A percentile compares a stretch with the other conserved stretches of the same genome.
These are phyloP conservation scores for Erpetoichthys calabaricus DNA, from an alignment of 2,797 vertebrate genomes.

Conservation along the genomic window DNA sequence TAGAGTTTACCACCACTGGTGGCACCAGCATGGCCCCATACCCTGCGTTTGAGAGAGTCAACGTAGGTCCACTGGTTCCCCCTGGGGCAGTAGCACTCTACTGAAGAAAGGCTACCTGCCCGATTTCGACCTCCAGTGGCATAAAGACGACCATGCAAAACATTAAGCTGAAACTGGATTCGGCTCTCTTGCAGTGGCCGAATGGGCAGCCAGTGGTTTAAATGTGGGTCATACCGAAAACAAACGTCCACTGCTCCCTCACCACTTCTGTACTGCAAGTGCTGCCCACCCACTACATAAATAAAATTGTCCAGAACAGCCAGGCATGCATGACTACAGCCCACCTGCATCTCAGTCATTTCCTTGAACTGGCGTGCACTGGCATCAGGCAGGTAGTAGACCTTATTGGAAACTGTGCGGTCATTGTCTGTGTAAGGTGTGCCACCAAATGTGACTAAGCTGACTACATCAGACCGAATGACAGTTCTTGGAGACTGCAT, in stretches of 20 bases:
- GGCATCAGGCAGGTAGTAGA: constrained; percentile 63
- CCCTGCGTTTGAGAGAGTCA: constrained; percentile 76
- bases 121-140: constrained; percentile 89
- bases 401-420: constrained; percentile 73
- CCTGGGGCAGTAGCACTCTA: constrained; percentile 82
- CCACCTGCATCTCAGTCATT: constrained; percentile 76
- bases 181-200: constrained; percentile 83
- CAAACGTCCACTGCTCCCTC: constrained; percentile 79
- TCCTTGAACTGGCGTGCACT: constrained; percentile 74
- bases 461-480: constrained; percentile 70
- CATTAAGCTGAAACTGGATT: constrained; percentile 88
- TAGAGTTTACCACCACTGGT: constrained; percentile 62
- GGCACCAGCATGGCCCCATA: constrained; percentile 90
- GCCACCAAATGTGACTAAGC: constrained; percentile 80
- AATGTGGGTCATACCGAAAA: constrained; percentile 82
- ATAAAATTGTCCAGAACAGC: constrained; percentile 88
- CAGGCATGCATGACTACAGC: constrained; percentile 84
- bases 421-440: constrained; percentile 94
- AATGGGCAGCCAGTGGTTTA: constrained; percentile 83
- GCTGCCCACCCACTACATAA: constrained; percentile 82
- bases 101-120: constrained; percentile 80
- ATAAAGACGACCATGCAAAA: constrained; percentile 64
- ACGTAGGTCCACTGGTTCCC: constrained; percentile 78
- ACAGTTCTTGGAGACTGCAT: constrained; percentile 78
- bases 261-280: constrained; percentile 86